These are phyloP conservation scores for Pedionomus torquatus DNA, from an alignment of 2,113 vertebrate species.

Conservation along the genomic window DNA sequence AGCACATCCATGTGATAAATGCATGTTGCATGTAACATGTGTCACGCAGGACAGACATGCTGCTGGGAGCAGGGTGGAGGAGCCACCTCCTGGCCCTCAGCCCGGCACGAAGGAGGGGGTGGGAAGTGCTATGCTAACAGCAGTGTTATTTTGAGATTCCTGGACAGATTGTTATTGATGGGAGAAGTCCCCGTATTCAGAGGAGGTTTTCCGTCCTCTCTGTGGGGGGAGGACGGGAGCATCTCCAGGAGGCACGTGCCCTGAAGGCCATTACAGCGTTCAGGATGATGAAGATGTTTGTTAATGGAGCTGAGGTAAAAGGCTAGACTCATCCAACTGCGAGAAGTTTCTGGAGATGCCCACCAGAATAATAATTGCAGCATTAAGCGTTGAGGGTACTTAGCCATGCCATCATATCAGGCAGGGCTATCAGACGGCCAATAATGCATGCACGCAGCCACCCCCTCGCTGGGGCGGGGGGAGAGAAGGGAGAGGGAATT, in stretches of 20 bases:
- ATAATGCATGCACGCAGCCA: neutral
- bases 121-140: neutral
- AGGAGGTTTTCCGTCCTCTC: neutral
- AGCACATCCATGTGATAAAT: neutral
- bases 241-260: neutral
- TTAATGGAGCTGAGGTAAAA: constrained; percentile 24
- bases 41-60: neutral
- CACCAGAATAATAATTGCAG: constrained; percentile 35
- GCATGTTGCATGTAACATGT: neutral
- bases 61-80: neutral
- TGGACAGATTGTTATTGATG: no score
- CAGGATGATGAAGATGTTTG: neutral
- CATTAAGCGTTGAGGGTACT: neutral
- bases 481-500: neutral
- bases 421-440: neutral
- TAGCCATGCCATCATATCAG: neutral
- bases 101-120: neutral
- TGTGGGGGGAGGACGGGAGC: accelerated
- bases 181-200: neutral
- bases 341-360: neutral
- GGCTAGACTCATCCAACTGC: neutral
- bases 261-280: neutral
- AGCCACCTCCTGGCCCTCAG: neutral
- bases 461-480: neutral
- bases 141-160: neutral